Evolutionary conservation across 2,888 invertebrate genomes (phyloP), one percentile per base, ranked within the genome.

Genomic region (Oxyteleia sp.): DNA sequence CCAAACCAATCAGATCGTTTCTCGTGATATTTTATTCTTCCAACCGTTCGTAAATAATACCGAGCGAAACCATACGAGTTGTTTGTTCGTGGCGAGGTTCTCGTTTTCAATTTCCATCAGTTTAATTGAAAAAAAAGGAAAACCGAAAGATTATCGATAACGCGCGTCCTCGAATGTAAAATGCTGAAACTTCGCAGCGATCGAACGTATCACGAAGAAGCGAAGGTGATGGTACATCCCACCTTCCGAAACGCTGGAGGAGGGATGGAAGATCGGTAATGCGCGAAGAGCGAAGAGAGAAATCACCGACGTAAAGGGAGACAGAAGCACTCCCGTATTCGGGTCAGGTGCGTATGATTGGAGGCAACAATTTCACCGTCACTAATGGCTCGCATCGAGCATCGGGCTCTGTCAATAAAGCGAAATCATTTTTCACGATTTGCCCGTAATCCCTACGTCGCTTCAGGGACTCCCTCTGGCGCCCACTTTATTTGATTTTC

Each of bases 391-490:
- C 69, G n/a, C n/a, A n/a, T n/a, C n/a, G n/a, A n/a, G 82, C 74
- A 47, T 55, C 84, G 76, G 81, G 85, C 81, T 83, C 68, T 76
- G 86, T 87, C 88, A 90, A 89, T 89, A 89, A 88, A 85, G 86
- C 64, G 75, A 87, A 85, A 90, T 91, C 89, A 90, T 91, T 91
- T 90, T 91, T 91, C 90, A 91, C 90, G 90, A 90, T 90, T 88
- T 89, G 86, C 74, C 76, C 81, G 81, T 89, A 87, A 89, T 88
- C 86, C 84, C 71, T 84, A 57, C 49, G 57, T 59, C 72, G 53
- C 64, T 76, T 69, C 57, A 43, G 35, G 7, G 64, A 26, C 61
- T 68, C 51, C 57, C 81, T 26, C 78, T 55, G 63, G 55, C 53
- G 11, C 20, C 69, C 61, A 55, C 38, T 26, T 72, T 80, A 69